Base-by-base conservation (phyloP, 2,888 invertebrate species). In the Cataglyphis livida region DNA sequence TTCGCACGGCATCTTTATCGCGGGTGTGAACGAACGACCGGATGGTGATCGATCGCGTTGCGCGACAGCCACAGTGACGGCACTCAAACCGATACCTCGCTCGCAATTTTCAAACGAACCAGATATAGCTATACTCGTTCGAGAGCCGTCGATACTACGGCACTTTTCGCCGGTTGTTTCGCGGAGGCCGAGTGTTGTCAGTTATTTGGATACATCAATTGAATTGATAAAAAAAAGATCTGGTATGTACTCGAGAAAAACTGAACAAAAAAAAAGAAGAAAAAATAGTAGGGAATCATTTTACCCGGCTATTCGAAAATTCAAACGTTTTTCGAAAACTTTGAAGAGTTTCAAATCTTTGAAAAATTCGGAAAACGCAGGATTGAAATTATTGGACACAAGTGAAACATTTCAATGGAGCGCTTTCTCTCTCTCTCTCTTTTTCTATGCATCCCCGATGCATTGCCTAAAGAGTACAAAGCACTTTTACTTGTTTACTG, bases 1-100 rank as follows among this genome's bases (percentile, higher is more conserved):
- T 59, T 28, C 51, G 28, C 41, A 0, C 38, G 59, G 76, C 78
- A 73, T 83, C 81, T 85, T 85, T 85, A 83, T 87, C 75, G 75
- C 62, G 78, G 62, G 62, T 41, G 82, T 41, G 78, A 65, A 66
- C 76, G 21, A 71, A 62, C 44, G 57, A 71, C 59, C 75, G 78
- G 68, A 66, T 68, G 57, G 54, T 51, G 83, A 87, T 87, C 87
- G 87, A 87, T 87, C 78, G 61, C 25, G 51, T 62, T 28, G 32
- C 28, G 32, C 64, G 51, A 74, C 79, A 73, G 74, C 70, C 59
- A 35, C 59, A 35, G 44, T 79, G 78, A 79, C 70, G 78, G 44
- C 70, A 70, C 70, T 70, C 78, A 70, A 70, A 78, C 59, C 68
- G 78, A 78, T 78, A 78, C 44, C 18, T 35, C 32, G 70, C 44